Evolutionary conservation across 2,888 invertebrate genomes (phyloP).

Genomic region (Cepaea hortensis): DNA sequence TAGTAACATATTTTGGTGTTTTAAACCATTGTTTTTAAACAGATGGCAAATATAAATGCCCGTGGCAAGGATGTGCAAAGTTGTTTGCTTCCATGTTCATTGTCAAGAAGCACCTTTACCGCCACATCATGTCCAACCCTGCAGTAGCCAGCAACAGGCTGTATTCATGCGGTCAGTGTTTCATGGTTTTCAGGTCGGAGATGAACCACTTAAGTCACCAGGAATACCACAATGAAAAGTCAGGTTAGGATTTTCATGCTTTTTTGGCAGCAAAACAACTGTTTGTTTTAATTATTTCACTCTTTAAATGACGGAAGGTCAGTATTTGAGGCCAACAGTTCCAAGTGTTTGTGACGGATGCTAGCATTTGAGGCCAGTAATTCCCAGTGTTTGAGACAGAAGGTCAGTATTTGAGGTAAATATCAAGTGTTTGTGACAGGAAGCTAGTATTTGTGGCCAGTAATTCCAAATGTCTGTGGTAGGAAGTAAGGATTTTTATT

Average conservation of each 20-base stretch:
- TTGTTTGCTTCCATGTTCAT: conserved; percentile 36
- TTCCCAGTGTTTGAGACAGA: too few species aligned
- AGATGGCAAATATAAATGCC: conserved; percentile 46
- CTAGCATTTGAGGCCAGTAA: background rate
- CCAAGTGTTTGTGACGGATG: background rate
- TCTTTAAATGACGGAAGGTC: too few species aligned
- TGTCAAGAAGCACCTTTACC: conserved; percentile 42
- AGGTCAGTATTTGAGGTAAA: too few species aligned
- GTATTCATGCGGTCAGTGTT: conserved; percentile 36
- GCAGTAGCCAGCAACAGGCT: background rate
- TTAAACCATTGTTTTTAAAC: background rate
- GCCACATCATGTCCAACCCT: conserved; percentile 26
- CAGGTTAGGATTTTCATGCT: conserved; percentile 24
- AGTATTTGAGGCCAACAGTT: too few species aligned
- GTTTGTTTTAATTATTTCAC: background rate
- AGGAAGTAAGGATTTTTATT: background rate
- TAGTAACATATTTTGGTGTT: background rate
- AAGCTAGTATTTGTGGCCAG: too few species aligned
- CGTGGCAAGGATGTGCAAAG: conserved; percentile 40
- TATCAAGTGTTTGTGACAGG: too few species aligned
- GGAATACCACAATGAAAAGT: conserved; percentile 43
- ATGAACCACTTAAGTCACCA: conserved; percentile 34
- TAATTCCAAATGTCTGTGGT: too few species aligned
- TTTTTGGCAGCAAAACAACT: background rate
- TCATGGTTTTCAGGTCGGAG: conserved; percentile 32